Evolutionary conservation across 2,797 vertebrate genomes (phyloP), one percentile per base, ranked within the genome.

Genomic region (Sylvilagus floridanus): DNA sequence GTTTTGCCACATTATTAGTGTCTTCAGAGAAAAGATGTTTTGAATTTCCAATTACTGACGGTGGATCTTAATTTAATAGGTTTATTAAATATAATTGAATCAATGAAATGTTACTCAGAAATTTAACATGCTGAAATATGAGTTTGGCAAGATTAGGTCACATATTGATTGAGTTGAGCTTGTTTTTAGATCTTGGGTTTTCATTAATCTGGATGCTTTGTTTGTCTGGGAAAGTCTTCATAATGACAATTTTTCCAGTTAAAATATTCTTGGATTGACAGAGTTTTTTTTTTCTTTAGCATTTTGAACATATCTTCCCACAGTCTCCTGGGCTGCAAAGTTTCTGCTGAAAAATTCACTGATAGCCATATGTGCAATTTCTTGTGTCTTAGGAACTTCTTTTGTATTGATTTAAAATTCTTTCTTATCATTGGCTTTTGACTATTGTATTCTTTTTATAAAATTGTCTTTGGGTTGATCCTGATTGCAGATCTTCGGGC

Each of bases 11-110:
- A 22, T 52, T 50, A 17, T 22, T 21, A 21, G 28, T 73, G 81
- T 90, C 73, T 71, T 75, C 52, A 90, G 8, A 77, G 14, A 83
- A 76, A 77, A 69, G 4, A 77, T 75, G 50, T 37, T 95, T 73
- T 86, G 7, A 28, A 62, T 81, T 93, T 94, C 10, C 7, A 63
- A 12, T 54, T 71, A 57, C 21, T 84, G 6, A 1, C 42, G 30
- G 78, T 88, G 16, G 11, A 6, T 78, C 72, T 78, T 8, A 42
- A 91, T 14, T 37, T 10, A 83, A 50, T 66, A 65, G 37, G 35
- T 32, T 88, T 73, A 35, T 37, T 81, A 77, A 60, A 71, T 13
- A 63, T 12, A 91, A 32, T 50, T 57, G 57, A 47, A 75, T 50
- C 28, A 35, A 50, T 65, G 19, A 88, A 69, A 90, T 57, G 57